phyloP scores from a whole-genome alignment of 1,140 invertebrate genomes.

The Amyelois transitella region DNA sequence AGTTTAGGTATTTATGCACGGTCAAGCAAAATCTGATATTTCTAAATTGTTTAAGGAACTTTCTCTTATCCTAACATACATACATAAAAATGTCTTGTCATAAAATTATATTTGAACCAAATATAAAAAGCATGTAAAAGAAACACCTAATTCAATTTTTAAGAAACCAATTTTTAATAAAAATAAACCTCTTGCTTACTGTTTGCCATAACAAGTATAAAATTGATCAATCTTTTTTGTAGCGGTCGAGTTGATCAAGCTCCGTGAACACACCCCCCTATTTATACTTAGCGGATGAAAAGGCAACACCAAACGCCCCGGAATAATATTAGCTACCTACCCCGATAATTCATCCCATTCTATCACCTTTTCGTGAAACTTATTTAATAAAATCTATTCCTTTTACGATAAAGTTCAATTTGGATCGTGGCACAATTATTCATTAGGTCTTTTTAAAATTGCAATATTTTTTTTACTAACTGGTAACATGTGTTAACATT shows the following conservation, averaged over 20 bases:
- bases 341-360: slow-evolving; percentile 62
- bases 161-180: neutral
- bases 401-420: slow-evolving; percentile 16
- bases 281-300: slow-evolving; percentile 73
- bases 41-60: too few species aligned
- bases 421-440: slow-evolving; percentile 2
- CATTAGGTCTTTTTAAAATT: slow-evolving; percentile 26
- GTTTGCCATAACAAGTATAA: slow-evolving; percentile 18
- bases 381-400: slow-evolving; percentile 29
- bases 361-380: slow-evolving; percentile 18
- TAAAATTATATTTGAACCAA: neutral
- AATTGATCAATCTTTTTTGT: slow-evolving; percentile 62
- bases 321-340: slow-evolving; percentile 73
- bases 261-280: slow-evolving; percentile 62
- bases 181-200: neutral
- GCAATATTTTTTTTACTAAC: slow-evolving; percentile 61
- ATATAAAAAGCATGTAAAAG: neutral
- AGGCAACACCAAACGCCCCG: slow-evolving; percentile 70
- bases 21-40: too few species aligned
- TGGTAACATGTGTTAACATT: slow-evolving; percentile 74
- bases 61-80: too few species aligned
- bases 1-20: too few species aligned
- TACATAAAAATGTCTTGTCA: too few species aligned
- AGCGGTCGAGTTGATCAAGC: slow-evolving; percentile 59
- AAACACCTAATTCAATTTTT: too few species aligned